Evolutionary conservation across 37 sponge, comb jelly and placozoan species (phyloP).

Genomic region (Oscarella lobularis): DNA sequence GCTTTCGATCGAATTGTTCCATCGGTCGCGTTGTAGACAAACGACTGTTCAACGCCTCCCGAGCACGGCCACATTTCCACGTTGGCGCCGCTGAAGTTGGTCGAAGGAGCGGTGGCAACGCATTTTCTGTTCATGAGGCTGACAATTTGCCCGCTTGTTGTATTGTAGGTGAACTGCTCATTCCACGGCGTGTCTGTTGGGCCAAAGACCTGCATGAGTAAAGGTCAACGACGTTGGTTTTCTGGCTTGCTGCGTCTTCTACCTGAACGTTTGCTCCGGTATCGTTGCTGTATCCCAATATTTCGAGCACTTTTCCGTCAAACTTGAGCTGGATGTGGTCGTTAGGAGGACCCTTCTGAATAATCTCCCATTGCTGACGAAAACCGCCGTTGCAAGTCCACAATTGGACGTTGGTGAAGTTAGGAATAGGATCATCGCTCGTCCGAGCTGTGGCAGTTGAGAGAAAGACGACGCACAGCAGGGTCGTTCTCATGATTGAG

Average conservation of each 20-base stretch:
- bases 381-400: background rate
- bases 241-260: background rate
- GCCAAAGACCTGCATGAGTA: background rate
- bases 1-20: background rate
- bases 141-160: background rate
- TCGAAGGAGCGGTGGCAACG: background rate
- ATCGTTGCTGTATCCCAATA: background rate
- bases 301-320: background rate
- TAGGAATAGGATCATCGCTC: background rate
- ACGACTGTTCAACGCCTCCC: background rate
- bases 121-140: background rate
- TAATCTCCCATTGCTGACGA: constrained; percentile 1
- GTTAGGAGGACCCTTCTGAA: background rate
- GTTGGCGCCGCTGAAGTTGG: background rate
- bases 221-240: too few relatives aligned
- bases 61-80: background rate
- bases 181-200: background rate
- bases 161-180: background rate
- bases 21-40: background rate
- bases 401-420: constrained; percentile 2
- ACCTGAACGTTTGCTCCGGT: constrained; percentile 5
- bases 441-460: too few relatives aligned
- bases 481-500: too few relatives aligned
- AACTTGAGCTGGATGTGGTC: background rate
- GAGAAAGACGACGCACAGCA: too few relatives aligned